phyloP scores from a whole-genome alignment of 2,113 vertebrate species.

The Prinia subflava region DNA sequence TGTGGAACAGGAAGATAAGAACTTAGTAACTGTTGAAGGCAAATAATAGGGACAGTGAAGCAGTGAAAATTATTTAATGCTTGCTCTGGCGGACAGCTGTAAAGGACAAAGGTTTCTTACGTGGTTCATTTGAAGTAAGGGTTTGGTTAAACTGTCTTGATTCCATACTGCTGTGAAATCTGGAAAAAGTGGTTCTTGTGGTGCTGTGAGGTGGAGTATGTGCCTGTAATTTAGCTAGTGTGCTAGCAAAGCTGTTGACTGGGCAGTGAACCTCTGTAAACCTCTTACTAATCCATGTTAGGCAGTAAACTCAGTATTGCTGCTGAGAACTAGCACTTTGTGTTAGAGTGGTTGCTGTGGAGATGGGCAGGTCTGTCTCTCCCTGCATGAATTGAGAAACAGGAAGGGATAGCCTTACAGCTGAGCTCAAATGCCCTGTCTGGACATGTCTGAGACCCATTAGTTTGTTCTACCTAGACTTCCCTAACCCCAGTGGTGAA shows the following conservation, averaged over 20 bases:
- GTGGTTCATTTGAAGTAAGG: background rate
- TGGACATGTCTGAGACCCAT: background rate
- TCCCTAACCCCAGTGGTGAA: background rate
- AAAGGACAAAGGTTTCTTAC: background rate
- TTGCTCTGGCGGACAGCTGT: background rate
- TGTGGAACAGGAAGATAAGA: background rate
- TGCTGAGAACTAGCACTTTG: background rate
- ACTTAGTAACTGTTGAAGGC: background rate
- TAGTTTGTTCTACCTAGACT: background rate
- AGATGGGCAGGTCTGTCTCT: background rate
- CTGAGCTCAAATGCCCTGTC: background rate
- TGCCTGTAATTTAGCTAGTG: background rate
- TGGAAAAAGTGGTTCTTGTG: background rate
- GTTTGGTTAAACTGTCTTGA: background rate
- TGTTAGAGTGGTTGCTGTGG: background rate
- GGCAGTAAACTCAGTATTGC: background rate
- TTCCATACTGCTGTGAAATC: background rate
- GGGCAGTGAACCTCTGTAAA: background rate
- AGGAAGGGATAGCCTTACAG: background rate
- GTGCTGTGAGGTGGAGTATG: background rate
- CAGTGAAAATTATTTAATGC: background rate
- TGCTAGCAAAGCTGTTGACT: background rate
- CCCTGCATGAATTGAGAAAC: background rate
- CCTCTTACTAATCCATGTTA: background rate
- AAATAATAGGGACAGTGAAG: background rate